Evolutionary conservation across 2,888 invertebrate genomes (phyloP).

Genomic region (Blastobasis adustella): DNA sequence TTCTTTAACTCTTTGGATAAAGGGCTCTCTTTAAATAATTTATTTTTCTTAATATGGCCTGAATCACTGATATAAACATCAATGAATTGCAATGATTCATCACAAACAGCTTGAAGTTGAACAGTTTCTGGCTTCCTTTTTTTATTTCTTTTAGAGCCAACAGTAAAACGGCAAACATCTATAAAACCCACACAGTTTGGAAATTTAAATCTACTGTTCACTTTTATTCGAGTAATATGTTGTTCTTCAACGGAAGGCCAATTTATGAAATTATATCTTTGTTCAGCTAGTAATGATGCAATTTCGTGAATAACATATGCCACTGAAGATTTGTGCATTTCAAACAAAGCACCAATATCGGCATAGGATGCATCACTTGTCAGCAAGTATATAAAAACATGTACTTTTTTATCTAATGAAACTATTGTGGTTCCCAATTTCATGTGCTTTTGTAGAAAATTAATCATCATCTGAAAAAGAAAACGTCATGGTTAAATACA

Average conservation of each 20-base stretch:
- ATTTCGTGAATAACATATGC: slow-evolving; percentile 58
- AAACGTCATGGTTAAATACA: slow-evolving; percentile 1
- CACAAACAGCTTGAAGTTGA: slow-evolving; percentile 63
- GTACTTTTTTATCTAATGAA: slow-evolving; percentile 56
- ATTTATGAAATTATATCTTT: slow-evolving; percentile 45
- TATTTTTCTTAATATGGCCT: slow-evolving; percentile 47
- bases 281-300: slow-evolving; percentile 41
- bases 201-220: slow-evolving; percentile 53
- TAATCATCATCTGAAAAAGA: slow-evolving; percentile 47
- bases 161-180: slow-evolving; percentile 52
- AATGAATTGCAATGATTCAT: slow-evolving; percentile 55
- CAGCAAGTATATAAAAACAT: slow-evolving; percentile 55
- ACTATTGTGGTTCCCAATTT: slow-evolving; percentile 34
- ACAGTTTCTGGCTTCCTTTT: slow-evolving; percentile 38
- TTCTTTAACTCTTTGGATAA: slow-evolving; percentile 47
- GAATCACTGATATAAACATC: slow-evolving; percentile 52
- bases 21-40: slow-evolving; percentile 51
- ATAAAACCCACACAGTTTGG: slow-evolving; percentile 67
- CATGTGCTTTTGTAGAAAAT: slow-evolving; percentile 34
- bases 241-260: slow-evolving; percentile 64
- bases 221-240: slow-evolving; percentile 56
- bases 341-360: slow-evolving; percentile 52
- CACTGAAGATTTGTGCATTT: slow-evolving; percentile 54
- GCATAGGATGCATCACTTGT: slow-evolving; percentile 50
- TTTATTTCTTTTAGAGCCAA: slow-evolving; percentile 43